These are phyloP conservation scores for Phaenicophaeus curvirostris DNA, from an alignment of 2,797 vertebrate species.

Conservation along the genomic window DNA sequence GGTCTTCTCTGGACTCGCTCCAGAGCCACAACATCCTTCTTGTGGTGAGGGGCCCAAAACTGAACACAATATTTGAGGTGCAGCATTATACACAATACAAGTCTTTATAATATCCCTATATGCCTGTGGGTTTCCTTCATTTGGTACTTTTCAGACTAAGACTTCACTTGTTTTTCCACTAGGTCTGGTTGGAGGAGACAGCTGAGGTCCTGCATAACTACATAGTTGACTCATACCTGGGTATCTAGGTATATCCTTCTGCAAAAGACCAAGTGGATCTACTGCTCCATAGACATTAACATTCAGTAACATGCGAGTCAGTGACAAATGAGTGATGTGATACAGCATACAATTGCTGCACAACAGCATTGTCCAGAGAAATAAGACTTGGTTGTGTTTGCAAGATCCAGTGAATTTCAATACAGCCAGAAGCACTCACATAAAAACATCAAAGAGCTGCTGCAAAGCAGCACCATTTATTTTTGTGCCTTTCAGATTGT, in stretches of 20 bases:
- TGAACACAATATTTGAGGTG: too few relatives aligned
- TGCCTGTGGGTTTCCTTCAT: neutral
- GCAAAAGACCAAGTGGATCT: neutral
- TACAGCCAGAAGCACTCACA: neutral
- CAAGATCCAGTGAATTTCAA: slow-evolving; percentile 57
- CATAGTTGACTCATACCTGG: neutral
- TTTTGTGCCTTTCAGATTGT: slow-evolving; percentile 11
- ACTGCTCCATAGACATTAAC: neutral
- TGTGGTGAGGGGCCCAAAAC: too few relatives aligned
- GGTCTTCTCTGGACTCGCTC: too few relatives aligned
- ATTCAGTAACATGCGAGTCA: neutral
- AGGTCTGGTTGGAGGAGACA: neutral
- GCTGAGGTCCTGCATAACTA: neutral
- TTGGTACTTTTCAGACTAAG: neutral
- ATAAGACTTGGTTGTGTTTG: slow-evolving; percentile 33
- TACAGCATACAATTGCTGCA: neutral
- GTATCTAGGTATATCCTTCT: neutral
- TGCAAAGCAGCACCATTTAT: slow-evolving; percentile 20
- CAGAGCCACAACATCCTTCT: too few relatives aligned
- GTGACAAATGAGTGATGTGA: neutral
- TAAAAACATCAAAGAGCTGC: slow-evolving; percentile 4
- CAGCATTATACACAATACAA: neutral
- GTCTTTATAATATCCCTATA: neutral
- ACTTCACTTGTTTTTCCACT: neutral
- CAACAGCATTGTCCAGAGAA: slow-evolving; percentile 4